phyloP scores from a whole-genome alignment of 2,797 vertebrate genomes.

The Crocidura indochinensis region DNA sequence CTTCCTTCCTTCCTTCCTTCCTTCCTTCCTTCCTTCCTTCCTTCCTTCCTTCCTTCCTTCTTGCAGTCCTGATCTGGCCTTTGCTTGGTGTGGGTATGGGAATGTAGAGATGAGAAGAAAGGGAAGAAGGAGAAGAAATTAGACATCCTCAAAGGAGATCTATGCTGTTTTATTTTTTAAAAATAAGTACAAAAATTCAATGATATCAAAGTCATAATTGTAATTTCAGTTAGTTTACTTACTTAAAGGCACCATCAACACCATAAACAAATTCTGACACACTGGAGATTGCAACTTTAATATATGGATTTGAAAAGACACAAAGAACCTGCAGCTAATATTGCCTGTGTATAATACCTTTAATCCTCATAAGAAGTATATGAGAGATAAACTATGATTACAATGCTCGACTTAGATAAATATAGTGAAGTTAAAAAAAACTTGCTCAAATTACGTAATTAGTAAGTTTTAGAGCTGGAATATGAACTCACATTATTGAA shows the following conservation, averaged over 20 bases:
- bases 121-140: not conserved
- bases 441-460: not conserved
- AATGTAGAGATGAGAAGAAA: not conserved
- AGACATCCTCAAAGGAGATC: not conserved
- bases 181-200: not conserved
- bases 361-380: not conserved
- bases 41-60: too few relatives aligned
- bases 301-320: not conserved
- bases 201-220: not conserved
- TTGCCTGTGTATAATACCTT: not conserved
- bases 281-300: too few relatives aligned
- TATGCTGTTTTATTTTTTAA: too few relatives aligned
- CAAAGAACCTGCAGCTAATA: not conserved
- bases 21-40: too few relatives aligned
- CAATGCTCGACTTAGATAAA: conserved; percentile 1
- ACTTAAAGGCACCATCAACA: not conserved
- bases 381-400: not conserved
- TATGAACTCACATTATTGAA: not conserved
- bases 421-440: not conserved
- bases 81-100: too few relatives aligned
- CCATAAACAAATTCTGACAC: not conserved
- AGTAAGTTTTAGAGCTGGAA: not conserved
- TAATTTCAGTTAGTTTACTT: not conserved
- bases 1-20: too few relatives aligned
- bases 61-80: too few relatives aligned